Base-by-base conservation (phyloP, 2,888 invertebrate species). In the Limnephilus marmoratus region DNA sequence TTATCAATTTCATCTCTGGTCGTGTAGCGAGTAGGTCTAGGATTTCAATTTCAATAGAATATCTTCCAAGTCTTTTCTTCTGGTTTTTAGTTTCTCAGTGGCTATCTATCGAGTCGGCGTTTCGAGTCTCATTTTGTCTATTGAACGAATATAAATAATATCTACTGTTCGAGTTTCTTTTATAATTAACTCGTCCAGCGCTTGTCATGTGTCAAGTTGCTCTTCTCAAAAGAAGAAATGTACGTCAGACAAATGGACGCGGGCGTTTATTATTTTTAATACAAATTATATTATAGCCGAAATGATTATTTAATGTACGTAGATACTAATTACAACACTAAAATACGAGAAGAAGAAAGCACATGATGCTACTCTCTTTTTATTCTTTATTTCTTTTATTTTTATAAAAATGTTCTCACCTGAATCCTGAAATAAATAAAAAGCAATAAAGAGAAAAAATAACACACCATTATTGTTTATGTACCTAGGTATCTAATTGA, bases 231-330 rank as follows among this genome's bases (percentile, higher is more conserved):
- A 81, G 80, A 81, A 41, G 90, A 81, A 68, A 45, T 85, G 85
- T 41, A 68, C 88, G 88, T 83, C 83, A 49, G 83, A 34, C 85
- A 90, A 90, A 83, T 90, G 90, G 45, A 83, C 83, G 82, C 82
- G 53, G 82, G 31, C 90, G 90, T 83, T 90, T 90, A 90, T 90
- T 90, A 90, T 90, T 90, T 49, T 90, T 90, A 90, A 90, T 83
- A 90, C 31, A 83, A 83, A 53, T 90, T 90, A 85, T 83, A 90
- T 68, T 68, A 24, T 90, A 31, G 85, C 45, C 90, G 31, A 88
- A 68, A 68, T 88, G 31, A 88, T 88, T 83, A 34, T 34, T 82
- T 82, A 34, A 82, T 82, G 31, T 34, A 82, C 34, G 82, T 34
- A 34, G 82, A 15, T 82, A 82, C 34, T 9, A 13, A 82, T 82